phyloP scores from a whole-genome alignment of 2,797 vertebrate genomes.

The Rhinella marina region DNA sequence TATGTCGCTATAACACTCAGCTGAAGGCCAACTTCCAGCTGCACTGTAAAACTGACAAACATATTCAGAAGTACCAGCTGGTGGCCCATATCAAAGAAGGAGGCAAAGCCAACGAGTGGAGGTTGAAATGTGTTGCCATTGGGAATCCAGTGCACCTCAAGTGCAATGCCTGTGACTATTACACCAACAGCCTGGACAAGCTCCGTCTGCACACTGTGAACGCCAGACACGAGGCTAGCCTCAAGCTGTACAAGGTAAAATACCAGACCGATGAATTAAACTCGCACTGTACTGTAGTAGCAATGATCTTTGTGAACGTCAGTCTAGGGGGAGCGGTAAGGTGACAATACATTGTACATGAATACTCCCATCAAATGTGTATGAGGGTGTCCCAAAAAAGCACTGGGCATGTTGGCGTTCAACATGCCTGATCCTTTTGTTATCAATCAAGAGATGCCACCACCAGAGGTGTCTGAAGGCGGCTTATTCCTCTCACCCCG shows the following conservation, averaged over 20 bases:
- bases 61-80: slow-evolving; percentile 97
- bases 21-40: slow-evolving; percentile 99
- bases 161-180: slow-evolving; percentile 98
- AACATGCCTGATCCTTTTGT: no score
- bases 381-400: no score
- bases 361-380: no score
- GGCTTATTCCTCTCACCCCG: no score
- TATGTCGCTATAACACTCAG: slow-evolving; percentile 98
- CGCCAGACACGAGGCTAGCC: slow-evolving; percentile 95
- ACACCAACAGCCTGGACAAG: slow-evolving; percentile 98
- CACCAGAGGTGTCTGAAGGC: no score
- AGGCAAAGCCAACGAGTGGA: slow-evolving; percentile 97
- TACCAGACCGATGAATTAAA: background rate
- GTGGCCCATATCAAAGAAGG: slow-evolving; percentile 99
- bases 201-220: slow-evolving; percentile 96
- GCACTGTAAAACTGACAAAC: slow-evolving; percentile 99
- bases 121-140: slow-evolving; percentile 97
- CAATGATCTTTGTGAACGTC: background rate
- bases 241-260: slow-evolving; percentile 98
- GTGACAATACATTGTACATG: no score
- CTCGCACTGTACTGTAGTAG: background rate
- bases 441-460: no score
- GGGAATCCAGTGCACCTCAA: slow-evolving; percentile 98
- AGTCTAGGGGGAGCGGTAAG: no score
- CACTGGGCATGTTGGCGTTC: no score